Base-by-base conservation (phyloP, 2,797 vertebrate species). In the Cuniculus paca region DNA sequence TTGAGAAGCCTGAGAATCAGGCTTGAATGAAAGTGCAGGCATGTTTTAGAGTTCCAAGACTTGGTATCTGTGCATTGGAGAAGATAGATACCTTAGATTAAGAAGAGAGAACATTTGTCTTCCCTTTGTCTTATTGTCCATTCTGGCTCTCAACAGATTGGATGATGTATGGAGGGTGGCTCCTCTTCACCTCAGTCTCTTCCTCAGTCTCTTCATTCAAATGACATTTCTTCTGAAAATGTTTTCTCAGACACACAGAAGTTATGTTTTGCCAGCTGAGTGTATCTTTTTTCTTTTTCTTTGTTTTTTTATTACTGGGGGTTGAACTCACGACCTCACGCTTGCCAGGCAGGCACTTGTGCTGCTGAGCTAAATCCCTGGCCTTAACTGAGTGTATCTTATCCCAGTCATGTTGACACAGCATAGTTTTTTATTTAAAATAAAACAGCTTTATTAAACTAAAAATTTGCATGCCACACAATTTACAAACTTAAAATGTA, bases 1-100 rank as follows among this genome's bases (percentile, higher is more conserved):
- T 20, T 2, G 6, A 52, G 68, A 34, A 50, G 3, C 34, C 36
- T 75, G 5, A 9, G 9, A 19, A 54, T 2, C 26, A 9, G 6
- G 4, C 0, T 5, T 63, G 17, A 13, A 8, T 17, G 34, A 56
- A 48, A 6, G 5, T 2, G 5, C 1, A 39, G 34, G n/a, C 31
- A 2, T 6, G 12, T 26, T 60, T 45, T 9, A 20, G n/a, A 8
- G 42, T 58, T 9, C 13, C 10, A 78, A 5, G 20, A 5, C 14
- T 5, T 1, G 31, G 16, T 34, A 10, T 39, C 19, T 56, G 2
- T 26, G 3, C 14, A 16, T 39, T 8, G 28, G 5, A 28, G 13
- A 50, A 24, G 65, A 39, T 34, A 19, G 26, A 9, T 50, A 45
- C 8, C 36, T 39, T 72, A 42, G 70, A 48, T 61, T 24, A 61